phyloP scores from a whole-genome alignment of 2,888 invertebrate genomes.

The Macropis europaea region DNA sequence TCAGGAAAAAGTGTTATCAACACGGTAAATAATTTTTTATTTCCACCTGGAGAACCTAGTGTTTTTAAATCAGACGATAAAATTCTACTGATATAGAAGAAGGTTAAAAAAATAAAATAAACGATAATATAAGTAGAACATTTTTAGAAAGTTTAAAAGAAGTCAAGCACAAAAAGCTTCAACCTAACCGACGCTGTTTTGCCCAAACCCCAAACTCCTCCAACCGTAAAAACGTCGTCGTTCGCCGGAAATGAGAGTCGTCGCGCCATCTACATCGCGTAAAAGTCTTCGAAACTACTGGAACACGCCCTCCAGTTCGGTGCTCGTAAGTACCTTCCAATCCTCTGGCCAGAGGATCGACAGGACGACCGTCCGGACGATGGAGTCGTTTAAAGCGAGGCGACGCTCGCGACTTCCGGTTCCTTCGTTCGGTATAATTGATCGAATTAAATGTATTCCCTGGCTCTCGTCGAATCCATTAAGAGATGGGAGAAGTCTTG shows the following conservation, averaged over 20 bases:
- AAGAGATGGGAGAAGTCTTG: constrained; percentile 54
- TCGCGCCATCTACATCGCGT: constrained; percentile 6
- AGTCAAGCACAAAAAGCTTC: too few species aligned
- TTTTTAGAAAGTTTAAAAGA: too few species aligned
- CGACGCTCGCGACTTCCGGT: constrained; percentile 38
- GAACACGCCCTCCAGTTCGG: constrained; percentile 6
- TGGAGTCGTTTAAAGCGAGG: background rate
- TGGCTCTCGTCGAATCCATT: constrained; percentile 52
- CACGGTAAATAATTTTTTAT: too few species aligned
- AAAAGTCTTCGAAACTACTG: constrained; percentile 10
- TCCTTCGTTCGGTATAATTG: constrained; percentile 60
- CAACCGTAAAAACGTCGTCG: too few species aligned
- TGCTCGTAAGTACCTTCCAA: constrained; percentile 24
- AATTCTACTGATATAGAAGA: too few species aligned
- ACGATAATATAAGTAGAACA: too few species aligned
- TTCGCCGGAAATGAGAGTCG: background rate
- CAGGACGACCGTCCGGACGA: constrained; percentile 17
- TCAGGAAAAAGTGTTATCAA: too few species aligned
- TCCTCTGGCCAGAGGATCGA: constrained; percentile 12
- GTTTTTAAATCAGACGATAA: too few species aligned
- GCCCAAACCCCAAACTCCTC: too few species aligned
- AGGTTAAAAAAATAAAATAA: too few species aligned
- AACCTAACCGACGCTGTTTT: too few species aligned
- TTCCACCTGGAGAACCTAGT: too few species aligned
- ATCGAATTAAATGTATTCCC: constrained; percentile 66